These are phyloP conservation scores for Pollenia angustigena DNA, from an alignment of 2,888 invertebrate species.

Conservation along the genomic window DNA sequence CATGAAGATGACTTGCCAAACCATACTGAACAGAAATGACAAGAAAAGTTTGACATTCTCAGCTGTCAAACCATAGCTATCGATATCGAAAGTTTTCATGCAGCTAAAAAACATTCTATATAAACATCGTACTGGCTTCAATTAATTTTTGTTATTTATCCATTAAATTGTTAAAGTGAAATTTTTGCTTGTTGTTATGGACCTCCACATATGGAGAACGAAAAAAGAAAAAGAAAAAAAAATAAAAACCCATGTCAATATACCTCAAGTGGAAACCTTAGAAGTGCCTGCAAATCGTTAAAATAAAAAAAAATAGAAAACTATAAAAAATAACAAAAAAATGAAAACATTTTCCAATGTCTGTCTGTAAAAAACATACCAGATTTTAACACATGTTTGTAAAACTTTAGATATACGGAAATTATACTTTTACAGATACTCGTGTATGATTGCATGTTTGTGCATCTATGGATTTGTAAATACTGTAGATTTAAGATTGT, in stretches of 20 bases:
- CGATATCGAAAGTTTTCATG: too few species aligned
- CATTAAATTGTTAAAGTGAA: too few species aligned
- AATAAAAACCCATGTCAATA: conserved; percentile 64
- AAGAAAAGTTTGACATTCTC: too few species aligned
- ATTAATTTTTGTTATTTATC: too few species aligned
- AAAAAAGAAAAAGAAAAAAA: too few species aligned
- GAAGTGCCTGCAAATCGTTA: conserved; percentile 44
- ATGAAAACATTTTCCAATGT: conserved; percentile 42
- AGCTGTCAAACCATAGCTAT: too few species aligned
- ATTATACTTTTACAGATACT: not conserved
- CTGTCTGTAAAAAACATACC: conserved; percentile 20
- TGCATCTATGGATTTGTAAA: conserved; percentile 18
- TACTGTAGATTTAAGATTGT: conserved; percentile 32
- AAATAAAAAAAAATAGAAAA: not conserved
- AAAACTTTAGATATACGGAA: not conserved
- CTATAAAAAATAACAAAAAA: conserved; percentile 17
- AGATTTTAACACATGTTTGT: conserved; percentile 47
- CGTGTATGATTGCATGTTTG: conserved; percentile 3
- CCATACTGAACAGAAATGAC: too few species aligned
- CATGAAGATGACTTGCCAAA: too few species aligned
- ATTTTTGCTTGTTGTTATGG: too few species aligned
- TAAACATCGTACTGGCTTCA: too few species aligned
- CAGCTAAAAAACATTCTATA: too few species aligned
- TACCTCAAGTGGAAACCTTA: conserved; percentile 65
- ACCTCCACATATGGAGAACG: not conserved